Conservation (phyloP, 2,888 invertebrate genomes). For the Steinernema hermaphroditum region DNA sequence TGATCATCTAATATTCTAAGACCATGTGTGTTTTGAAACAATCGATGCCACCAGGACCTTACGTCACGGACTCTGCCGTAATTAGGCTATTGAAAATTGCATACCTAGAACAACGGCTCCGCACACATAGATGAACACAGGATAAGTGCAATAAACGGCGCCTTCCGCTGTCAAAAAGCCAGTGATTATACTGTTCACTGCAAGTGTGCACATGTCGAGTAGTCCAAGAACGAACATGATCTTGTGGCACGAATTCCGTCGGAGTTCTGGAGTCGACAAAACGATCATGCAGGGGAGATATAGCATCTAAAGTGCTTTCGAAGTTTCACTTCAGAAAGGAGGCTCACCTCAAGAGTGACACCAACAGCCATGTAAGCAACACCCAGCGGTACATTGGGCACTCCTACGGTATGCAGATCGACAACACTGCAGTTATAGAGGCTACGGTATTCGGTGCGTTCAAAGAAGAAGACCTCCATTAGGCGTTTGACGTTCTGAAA, state of each 20-base stretch:
- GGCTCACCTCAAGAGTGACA: background rate
- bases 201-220: slow-evolving; percentile 34
- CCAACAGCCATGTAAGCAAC: background rate
- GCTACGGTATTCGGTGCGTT: background rate
- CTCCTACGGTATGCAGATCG: background rate
- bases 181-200: slow-evolving; percentile 20
- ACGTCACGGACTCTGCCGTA: too few relatives aligned
- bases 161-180: slow-evolving; percentile 29
- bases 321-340: background rate
- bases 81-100: too few relatives aligned
- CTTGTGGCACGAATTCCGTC: slow-evolving; percentile 36
- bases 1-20: background rate
- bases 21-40: too few relatives aligned
- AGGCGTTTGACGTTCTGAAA: too few relatives aligned
- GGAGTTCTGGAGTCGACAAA: slow-evolving; percentile 33
- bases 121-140: slow-evolving; percentile 10
- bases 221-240: slow-evolving; percentile 39
- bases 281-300: slow-evolving; percentile 37
- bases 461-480: background rate
- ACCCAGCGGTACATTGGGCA: background rate
- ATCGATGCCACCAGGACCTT: too few relatives aligned
- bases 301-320: slow-evolving; percentile 34
- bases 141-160: slow-evolving; percentile 33
- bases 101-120: background rate
- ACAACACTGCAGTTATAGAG: background rate